Base-by-base conservation (phyloP, 2,797 vertebrate genomes). In the Stomatorhinus walkeri region DNA sequence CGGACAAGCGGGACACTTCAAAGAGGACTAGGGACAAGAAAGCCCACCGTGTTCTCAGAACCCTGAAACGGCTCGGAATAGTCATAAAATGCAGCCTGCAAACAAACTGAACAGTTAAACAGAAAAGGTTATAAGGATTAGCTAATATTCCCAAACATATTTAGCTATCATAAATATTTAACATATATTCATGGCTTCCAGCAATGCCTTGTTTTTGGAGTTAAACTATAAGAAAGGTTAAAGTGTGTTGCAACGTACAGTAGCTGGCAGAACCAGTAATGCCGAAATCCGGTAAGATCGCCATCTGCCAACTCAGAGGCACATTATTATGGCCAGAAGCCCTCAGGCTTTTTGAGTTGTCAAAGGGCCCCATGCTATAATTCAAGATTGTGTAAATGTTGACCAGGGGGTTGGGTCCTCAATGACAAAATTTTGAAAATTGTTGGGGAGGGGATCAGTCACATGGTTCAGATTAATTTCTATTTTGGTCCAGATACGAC, bases 141-240 rank as follows among this genome's bases (percentile, higher is more conserved):
- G 1, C 76, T n/a, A 81, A n/a, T 46, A 46, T 81, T 46, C 36
- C 72, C 36, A 43, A 79, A 79, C 14, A 16, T 79, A 14, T 79
- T 40, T 81, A 81, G 76, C 40, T 81, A n/a, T 81, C n/a, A n/a
- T 81, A 19, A 81, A 81, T 81, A 81, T 81, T 72, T 72, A 72
- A 36, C 46, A 81, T 46, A 40, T 3, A 36, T 72, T 16, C 8
- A n/a, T 46, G 76, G 76, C 40, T 81, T 43, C 19, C 76, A 81
- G 19, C 6, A 46, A 81, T 46, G 40, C 36, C 36, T 43, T 46
- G 16, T 10, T 81, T 81, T n/a, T 81, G 76, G 2, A 36, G 68
- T 72, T 72, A 36, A 40, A 81, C 76, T 10, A 81, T 81, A 46
- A n/a, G 40, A 7, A 43, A 79, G 72, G 72, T 79, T 81, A 46